Conservation (phyloP, 2,113 vertebrate species). For the Pelusios castaneus region DNA sequence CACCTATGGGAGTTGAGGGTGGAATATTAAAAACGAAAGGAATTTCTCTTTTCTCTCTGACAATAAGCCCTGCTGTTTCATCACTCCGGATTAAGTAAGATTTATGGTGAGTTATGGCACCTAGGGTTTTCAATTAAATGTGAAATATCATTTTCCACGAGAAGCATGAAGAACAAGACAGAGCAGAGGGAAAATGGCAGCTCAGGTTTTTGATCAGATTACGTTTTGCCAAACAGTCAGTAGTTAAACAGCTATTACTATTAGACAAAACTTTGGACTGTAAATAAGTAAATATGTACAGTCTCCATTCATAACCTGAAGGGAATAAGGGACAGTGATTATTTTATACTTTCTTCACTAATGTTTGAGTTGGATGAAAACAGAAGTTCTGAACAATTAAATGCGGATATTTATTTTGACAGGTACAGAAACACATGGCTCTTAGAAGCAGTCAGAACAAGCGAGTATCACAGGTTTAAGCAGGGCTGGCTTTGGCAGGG, state of each 20-base stretch:
- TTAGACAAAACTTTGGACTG: neutral
- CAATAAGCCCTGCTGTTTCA: conserved; percentile 29
- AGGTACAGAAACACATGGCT: neutral
- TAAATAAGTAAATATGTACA: neutral
- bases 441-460: neutral
- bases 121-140: conserved; percentile 48
- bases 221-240: neutral
- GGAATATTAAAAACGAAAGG: conserved; percentile 31
- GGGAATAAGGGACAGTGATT: neutral
- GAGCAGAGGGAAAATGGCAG: neutral
- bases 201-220: neutral
- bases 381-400: neutral
- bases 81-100: conserved; percentile 24
- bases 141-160: conserved; percentile 15
- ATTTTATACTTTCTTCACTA: neutral
- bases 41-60: conserved; percentile 35
- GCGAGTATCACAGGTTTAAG: neutral
- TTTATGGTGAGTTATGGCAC: conserved; percentile 50
- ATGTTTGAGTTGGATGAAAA: neutral
- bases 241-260: neutral
- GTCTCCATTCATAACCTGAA: neutral
- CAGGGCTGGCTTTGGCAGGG: too few species aligned
- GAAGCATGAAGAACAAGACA: neutral
- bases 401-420: neutral
- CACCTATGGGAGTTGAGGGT: neutral